Base-by-base conservation (phyloP, 2,888 invertebrate genomes). In the Anthophora plumipes region DNA sequence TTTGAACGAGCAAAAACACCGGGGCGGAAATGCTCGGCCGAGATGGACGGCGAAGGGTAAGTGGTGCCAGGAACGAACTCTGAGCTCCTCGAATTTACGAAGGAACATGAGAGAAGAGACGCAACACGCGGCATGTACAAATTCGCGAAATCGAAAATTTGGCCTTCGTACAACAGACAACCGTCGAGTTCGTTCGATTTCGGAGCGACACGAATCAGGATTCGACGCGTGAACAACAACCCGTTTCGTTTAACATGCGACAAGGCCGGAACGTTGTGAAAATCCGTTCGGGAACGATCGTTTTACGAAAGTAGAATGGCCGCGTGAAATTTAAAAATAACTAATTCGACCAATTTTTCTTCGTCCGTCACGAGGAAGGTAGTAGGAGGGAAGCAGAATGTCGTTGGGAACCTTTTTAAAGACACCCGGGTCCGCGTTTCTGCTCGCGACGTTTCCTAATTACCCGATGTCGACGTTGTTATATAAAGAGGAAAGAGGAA, bases 1-100 rank as follows among this genome's bases (percentile, higher is more conserved):
- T 83, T 77, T 74, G 81, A 74, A 74, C 81, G 81, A 81, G 81
- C 81, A 83, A 83, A 83, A 83, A 83, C 81, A 83, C 68, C 81
- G 74, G 83, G 77, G 81, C 81, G 81, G 83, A 83, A 81, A 83
- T 71, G 83, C 81, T 75, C 71, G 48, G 63, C 52, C 68, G 74
- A 80, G 71, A 83, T 74, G 77, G 83, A 77, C 68, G 74, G 59
- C 77, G 73, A 63, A 77, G 83, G 81, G 83, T 77, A 77, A 83
- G 75, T 37, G 63, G 63, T 71, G 80, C 41, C 77, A 61, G 73
- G 80, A 80, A 82, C 82, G 70, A 64, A 54, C 66, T 43, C 39
- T 59, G n/a, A n/a, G 77, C 61, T 75, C 55, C 22, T 54, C 46
- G 46, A 50, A 31, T 50, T 17, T 22, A 59, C 59, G 43, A 20